Conservation (phyloP, 2,113 vertebrate species). For the Tylochromis polylepis region DNA sequence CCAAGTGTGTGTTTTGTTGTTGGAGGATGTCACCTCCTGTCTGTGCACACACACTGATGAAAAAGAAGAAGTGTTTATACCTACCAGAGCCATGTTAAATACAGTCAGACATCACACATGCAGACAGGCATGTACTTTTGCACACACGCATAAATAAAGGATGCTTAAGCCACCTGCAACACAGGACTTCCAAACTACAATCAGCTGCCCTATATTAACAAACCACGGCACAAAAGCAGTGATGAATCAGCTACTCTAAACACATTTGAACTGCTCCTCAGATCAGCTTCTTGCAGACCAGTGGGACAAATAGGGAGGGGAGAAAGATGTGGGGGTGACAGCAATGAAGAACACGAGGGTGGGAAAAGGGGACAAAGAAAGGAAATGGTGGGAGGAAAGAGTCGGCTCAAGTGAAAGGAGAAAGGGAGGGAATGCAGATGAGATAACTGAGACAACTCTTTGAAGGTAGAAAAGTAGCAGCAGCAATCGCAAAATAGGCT, state of each 20-base stretch:
- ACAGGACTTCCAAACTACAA: conserved; percentile 23
- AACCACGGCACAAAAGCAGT: conserved; percentile 37
- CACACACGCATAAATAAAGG: conserved; percentile 20
- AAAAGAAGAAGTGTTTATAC: conserved; percentile 47
- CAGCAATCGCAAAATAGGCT: not conserved
- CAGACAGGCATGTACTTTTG: not conserved
- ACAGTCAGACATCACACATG: conserved; percentile 37
- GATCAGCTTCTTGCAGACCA: conserved; percentile 10
- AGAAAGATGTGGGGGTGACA: not conserved
- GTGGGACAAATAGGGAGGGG: conserved; percentile 6
- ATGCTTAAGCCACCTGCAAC: conserved; percentile 53
- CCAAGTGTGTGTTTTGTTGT: conserved; percentile 22
- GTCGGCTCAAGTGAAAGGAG: not conserved
- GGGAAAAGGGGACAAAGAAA: not conserved
- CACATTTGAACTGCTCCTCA: conserved; percentile 50
- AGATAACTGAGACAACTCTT: conserved; percentile 4
- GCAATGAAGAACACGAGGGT: not conserved
- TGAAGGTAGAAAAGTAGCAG: not conserved
- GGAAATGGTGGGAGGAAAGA: not conserved
- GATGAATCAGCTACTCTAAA: conserved; percentile 61
- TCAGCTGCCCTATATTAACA: conserved; percentile 53
- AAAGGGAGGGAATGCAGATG: not conserved
- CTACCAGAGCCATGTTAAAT: conserved; percentile 36
- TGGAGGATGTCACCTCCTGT: conserved; percentile 31
- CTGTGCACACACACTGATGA: conserved; percentile 40